These are phyloP conservation scores for Brachyhypopomus occidentalis DNA, from an alignment of 2,113 vertebrate species.

Conservation along the genomic window DNA sequence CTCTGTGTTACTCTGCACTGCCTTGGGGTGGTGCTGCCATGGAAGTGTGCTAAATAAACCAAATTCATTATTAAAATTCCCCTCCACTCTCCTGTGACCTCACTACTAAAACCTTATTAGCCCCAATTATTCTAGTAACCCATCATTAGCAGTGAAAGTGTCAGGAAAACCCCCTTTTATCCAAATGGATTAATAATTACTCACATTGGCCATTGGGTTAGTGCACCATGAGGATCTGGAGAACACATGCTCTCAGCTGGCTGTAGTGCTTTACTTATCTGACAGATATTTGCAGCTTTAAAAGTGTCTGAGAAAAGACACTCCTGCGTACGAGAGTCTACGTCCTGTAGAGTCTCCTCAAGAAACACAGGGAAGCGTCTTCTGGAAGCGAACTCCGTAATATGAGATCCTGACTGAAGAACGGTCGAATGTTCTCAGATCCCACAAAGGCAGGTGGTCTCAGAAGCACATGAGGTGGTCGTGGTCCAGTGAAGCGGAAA, in stretches of 20 bases:
- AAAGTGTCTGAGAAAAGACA: neutral
- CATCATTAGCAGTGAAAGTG: neutral
- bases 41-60: too few relatives aligned
- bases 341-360: neutral
- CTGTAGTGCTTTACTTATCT: neutral
- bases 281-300: neutral
- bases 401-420: neutral
- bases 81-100: too few relatives aligned
- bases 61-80: too few relatives aligned
- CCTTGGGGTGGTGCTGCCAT: too few relatives aligned
- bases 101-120: too few relatives aligned
- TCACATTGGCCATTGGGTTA: slow-evolving; percentile 39
- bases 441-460: neutral
- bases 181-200: slow-evolving; percentile 7
- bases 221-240: neutral
- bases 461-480: slow-evolving; percentile 21
- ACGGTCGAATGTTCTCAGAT: slow-evolving; percentile 22
- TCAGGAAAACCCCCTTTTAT: neutral
- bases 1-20: too few relatives aligned
- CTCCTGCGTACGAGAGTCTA: neutral
- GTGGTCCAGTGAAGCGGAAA: neutral
- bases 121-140: too few relatives aligned
- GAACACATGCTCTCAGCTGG: neutral
- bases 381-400: neutral
- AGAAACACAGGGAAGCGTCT: neutral